These are phyloP conservation scores for Turnix velox DNA, from an alignment of 2,113 vertebrate species.

Conservation along the genomic window DNA sequence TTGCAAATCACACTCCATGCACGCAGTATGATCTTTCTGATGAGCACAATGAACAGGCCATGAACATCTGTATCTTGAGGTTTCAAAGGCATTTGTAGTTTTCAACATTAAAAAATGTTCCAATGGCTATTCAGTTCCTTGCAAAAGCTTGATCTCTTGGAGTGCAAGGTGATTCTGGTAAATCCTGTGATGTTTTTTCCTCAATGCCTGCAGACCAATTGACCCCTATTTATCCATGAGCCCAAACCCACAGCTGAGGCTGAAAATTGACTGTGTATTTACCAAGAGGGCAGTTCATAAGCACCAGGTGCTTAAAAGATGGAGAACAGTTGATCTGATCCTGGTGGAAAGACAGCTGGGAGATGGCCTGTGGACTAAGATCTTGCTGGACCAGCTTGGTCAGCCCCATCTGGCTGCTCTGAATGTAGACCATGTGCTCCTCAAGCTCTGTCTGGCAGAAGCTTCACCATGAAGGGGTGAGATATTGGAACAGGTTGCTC, in stretches of 20 bases:
- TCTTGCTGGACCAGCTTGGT: neutral
- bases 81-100: neutral
- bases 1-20: neutral
- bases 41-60: neutral
- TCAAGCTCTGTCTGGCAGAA: neutral
- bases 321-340: neutral
- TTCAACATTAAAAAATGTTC: neutral
- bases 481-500: no score
- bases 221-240: neutral
- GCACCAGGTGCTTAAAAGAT: neutral
- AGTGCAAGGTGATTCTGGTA: neutral
- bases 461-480: no score
- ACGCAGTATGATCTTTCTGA: neutral
- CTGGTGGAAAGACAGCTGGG: neutral
- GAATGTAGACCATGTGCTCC: neutral
- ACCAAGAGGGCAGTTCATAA: neutral
- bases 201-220: neutral
- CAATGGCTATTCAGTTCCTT: neutral
- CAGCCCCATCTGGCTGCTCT: neutral
- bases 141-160: neutral
- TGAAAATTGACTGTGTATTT: neutral
- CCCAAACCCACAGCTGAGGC: neutral
- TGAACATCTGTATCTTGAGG: neutral
- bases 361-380: neutral
- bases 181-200: neutral